A percentile compares a stretch with the other conserved stretches of the same genome.
Evolutionary conservation across 1,140 invertebrate genomes (phyloP).

Genomic region (Chelonus insularis): DNA sequence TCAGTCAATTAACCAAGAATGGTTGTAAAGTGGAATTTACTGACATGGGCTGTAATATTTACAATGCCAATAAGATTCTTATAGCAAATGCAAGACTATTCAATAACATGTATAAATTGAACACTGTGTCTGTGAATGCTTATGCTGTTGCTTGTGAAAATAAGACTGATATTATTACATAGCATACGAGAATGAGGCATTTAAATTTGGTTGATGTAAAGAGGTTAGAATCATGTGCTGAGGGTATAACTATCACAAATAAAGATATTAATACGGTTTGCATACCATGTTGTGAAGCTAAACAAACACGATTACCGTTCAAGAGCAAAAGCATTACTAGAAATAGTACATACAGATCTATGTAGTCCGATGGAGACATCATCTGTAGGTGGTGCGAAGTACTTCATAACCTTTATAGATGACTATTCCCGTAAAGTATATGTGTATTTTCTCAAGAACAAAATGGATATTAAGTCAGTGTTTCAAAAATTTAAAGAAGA

Average conservation of each 20-base stretch:
- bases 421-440: slow-evolving; percentile 4
- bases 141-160: background rate
- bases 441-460: too few relatives aligned
- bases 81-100: background rate
- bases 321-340: slow-evolving; percentile 32
- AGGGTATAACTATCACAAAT: background rate
- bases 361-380: slow-evolving; percentile 42
- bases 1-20: slow-evolving; percentile 21
- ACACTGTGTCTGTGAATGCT: background rate
- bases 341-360: slow-evolving; percentile 41
- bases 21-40: slow-evolving; percentile 9
- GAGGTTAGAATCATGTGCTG: background rate
- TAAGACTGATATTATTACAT: background rate
- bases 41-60: background rate
- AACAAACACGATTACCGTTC: slow-evolving; percentile 38
- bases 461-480: too few relatives aligned
- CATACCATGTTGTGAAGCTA: slow-evolving; percentile 42
- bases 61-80: background rate
- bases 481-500: too few relatives aligned
- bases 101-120: slow-evolving; percentile 17
- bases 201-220: slow-evolving; percentile 8
- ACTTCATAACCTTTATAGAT: slow-evolving; percentile 27
- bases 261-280: slow-evolving; percentile 26
- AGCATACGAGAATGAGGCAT: slow-evolving; percentile 26
- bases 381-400: slow-evolving; percentile 17